These are phyloP conservation scores for Thera britannica DNA, from an alignment of 2,888 invertebrate species.

Conservation along the genomic window DNA sequence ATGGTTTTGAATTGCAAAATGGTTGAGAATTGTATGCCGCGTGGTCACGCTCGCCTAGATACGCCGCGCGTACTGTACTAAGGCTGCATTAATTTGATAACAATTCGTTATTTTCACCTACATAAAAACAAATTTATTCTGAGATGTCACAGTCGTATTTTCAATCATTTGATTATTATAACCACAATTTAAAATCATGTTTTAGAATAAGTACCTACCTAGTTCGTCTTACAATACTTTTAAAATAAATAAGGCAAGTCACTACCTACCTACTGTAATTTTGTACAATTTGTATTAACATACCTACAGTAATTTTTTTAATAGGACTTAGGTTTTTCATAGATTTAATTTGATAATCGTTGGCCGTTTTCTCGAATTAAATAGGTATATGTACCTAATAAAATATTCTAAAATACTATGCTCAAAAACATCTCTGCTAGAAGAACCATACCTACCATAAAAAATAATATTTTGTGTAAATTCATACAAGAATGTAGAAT, in stretches of 20 bases:
- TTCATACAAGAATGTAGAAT: conserved; percentile 35
- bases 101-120: too few species aligned
- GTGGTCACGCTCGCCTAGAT: too few species aligned
- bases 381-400: conserved; percentile 5
- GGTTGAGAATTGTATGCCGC: too few species aligned
- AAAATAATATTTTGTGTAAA: conserved; percentile 28
- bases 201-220: conserved; percentile 1
- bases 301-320: background rate
- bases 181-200: background rate
- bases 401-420: conserved; percentile 8
- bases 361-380: background rate
- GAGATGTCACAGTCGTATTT: too few species aligned
- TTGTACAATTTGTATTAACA: background rate
- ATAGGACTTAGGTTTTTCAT: background rate
- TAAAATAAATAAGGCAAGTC: too few species aligned
- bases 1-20: too few species aligned
- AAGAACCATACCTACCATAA: conserved; percentile 12
- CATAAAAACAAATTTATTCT: too few species aligned
- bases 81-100: too few species aligned
- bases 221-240: background rate
- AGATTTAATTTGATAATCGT: background rate
- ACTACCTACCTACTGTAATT: background rate
- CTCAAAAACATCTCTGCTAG: conserved; percentile 13
- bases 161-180: too few species aligned
- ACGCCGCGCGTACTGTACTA: too few species aligned